These are phyloP conservation scores for Syngnathus scovelli DNA, from an alignment of 2,113 vertebrate genomes.

Conservation along the genomic window DNA sequence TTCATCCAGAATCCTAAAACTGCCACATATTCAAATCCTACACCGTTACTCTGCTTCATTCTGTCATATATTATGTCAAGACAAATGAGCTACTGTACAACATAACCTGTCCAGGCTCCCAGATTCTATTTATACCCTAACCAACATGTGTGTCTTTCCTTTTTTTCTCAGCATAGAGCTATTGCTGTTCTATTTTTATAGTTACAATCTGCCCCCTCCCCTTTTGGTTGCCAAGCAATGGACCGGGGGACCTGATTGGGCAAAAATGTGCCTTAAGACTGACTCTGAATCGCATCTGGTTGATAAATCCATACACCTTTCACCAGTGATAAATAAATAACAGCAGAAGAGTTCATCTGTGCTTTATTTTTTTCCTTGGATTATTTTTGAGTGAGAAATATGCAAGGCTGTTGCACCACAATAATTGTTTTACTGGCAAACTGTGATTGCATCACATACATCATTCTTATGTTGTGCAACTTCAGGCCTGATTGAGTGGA, in stretches of 20 bases:
- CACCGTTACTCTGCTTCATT: slow-evolving; percentile 15
- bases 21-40: slow-evolving; percentile 27
- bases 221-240: slow-evolving; percentile 62
- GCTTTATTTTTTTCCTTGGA: background rate
- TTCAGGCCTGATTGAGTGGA: slow-evolving; percentile 17
- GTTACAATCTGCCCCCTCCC: slow-evolving; percentile 64
- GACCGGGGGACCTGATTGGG: slow-evolving; percentile 46
- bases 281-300: slow-evolving; percentile 40
- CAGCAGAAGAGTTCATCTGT: background rate
- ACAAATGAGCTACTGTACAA: slow-evolving; percentile 78
- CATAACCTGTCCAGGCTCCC: slow-evolving; percentile 60
- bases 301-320: slow-evolving; percentile 43
- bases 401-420: background rate
- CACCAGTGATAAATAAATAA: background rate
- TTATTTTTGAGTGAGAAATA: background rate
- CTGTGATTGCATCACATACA: slow-evolving; percentile 7
- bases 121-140: slow-evolving; percentile 82
- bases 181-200: slow-evolving; percentile 77
- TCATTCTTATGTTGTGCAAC: slow-evolving; percentile 19
- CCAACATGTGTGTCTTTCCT: slow-evolving; percentile 67
- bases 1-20: slow-evolving; percentile 10
- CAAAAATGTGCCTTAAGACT: slow-evolving; percentile 51
- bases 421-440: background rate
- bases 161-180: slow-evolving; percentile 80
- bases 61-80: slow-evolving; percentile 43